Base-by-base conservation (phyloP, 2,888 invertebrate genomes). In the Volucella bombylans region DNA sequence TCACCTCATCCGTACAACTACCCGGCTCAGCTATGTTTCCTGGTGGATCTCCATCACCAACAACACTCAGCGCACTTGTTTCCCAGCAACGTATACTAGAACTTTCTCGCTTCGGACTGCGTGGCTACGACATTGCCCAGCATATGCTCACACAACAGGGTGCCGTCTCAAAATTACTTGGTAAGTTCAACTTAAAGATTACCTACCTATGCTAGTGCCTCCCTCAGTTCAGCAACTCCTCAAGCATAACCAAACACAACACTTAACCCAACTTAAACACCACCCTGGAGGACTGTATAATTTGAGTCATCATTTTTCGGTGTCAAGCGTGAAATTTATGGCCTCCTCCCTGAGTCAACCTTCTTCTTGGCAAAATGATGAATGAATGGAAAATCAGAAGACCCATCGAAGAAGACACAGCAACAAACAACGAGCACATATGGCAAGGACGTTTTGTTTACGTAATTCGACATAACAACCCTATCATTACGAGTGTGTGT, bases 51-150 rank as follows among this genome's bases (percentile, higher is more conserved):
- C 92, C 93, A 55, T 93, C 93, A 81, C 91, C 92, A n/a, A 93
- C 94, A 67, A 95, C 96, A 15, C 92, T 96, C 76, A 95, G 95
- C 47, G 95, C 95, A 2, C 92, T 96, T 87, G 94, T 96, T 86
- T 95, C 96, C 2, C 91, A 91, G 80, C 91, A 91, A 76, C 90
- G 91, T 68, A 88, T 91, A 49, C 83, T 91, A 72, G 91, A 91
- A 82, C 88, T 91, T 79, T 91, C 91, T 31, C 90, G 91, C 61
- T 91, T 91, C 76, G 91, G 91, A 64, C 86, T 91, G 68, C 89
- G 91, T 6, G 91, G 91, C 74, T 91, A 91, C 80, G 91, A 91
- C 69, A 91, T 91, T 64, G 91, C 91, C 64, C 91, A 91, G 74
- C 91, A 91, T 83, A 91, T 91, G 91, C 88, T 91, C 49, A 90